phyloP scores from a whole-genome alignment of 2,113 vertebrate genomes.

The Hippocampus guttulatus region DNA sequence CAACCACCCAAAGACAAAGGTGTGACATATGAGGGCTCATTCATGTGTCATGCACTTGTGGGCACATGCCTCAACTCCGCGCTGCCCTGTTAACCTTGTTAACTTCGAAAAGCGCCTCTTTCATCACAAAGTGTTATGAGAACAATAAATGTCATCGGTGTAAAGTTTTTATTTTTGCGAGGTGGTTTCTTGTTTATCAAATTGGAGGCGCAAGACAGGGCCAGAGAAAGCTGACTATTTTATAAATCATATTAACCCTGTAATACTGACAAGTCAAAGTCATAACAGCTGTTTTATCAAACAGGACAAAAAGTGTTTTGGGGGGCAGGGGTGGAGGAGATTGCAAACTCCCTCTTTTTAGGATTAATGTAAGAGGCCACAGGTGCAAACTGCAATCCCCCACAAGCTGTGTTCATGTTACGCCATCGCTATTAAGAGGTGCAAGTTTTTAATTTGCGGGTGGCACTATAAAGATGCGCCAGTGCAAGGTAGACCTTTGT shows the following conservation, averaged over 20 bases:
- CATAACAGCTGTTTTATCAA: not conserved
- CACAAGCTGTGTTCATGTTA: constrained; percentile 34
- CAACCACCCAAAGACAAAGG: too few relatives aligned
- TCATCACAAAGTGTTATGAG: not conserved
- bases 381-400: constrained; percentile 56
- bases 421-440: constrained; percentile 65
- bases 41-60: too few relatives aligned
- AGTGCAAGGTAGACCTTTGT: constrained; percentile 48
- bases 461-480: constrained; percentile 48
- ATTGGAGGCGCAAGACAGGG: not conserved
- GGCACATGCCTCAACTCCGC: too few relatives aligned
- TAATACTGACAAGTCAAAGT: not conserved
- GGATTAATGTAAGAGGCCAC: constrained; percentile 39
- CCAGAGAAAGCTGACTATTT: not conserved
- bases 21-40: too few relatives aligned
- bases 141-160: not conserved
- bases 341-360: not conserved
- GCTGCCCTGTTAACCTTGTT: too few relatives aligned
- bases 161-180: not conserved
- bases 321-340: too few relatives aligned
- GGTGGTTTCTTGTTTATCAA: not conserved
- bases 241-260: not conserved
- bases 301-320: not conserved
- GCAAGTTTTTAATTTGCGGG: constrained; percentile 66
- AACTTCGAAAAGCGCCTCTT: not conserved